Percentiles rank a stretch among this genome's conserved stretches.
phyloP scores from a whole-genome alignment of 2,797 vertebrate species.

The Siniperca undulata region DNA sequence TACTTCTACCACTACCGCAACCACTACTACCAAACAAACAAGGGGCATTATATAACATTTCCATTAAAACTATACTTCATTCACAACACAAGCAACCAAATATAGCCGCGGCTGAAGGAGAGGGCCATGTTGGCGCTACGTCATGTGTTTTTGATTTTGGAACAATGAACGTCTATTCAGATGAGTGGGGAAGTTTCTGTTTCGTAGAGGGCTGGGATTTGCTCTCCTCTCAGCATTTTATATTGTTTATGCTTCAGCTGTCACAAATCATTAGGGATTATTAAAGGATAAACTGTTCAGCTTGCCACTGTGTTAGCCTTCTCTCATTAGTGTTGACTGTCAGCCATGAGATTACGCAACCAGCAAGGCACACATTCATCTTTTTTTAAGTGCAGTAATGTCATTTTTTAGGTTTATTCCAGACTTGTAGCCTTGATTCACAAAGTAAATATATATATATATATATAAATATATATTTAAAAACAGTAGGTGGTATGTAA shows the following conservation, averaged over 20 bases:
- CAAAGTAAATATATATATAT: neutral
- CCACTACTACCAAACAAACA: neutral
- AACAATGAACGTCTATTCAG: constrained; percentile 38
- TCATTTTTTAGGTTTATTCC: neutral
- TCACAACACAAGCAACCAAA: constrained; percentile 28
- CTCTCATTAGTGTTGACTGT: constrained; percentile 60
- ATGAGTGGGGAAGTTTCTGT: constrained; percentile 3
- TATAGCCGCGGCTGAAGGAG: neutral
- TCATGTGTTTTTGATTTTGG: constrained; percentile 20
- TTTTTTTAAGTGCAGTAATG: neutral
- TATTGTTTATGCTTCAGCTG: constrained; percentile 49
- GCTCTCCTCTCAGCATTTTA: constrained; percentile 1
- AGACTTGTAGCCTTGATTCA: neutral
- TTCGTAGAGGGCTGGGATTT: neutral
- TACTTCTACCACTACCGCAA: neutral
- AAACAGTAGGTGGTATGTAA: too few species aligned
- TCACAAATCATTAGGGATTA: constrained; percentile 45
- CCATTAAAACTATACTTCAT: neutral
- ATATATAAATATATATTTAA: too few species aligned
- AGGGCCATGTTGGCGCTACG: neutral
- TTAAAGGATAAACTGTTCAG: constrained; percentile 33
- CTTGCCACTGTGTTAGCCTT: constrained; percentile 16
- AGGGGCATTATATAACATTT: constrained; percentile 20
- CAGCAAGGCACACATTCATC: constrained; percentile 16
- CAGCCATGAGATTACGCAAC: constrained; percentile 68